Evolutionary conservation across 2,113 vertebrate species (phyloP), one percentile per base, ranked within the genome.

Genomic region (Microcebus jonahi): DNA sequence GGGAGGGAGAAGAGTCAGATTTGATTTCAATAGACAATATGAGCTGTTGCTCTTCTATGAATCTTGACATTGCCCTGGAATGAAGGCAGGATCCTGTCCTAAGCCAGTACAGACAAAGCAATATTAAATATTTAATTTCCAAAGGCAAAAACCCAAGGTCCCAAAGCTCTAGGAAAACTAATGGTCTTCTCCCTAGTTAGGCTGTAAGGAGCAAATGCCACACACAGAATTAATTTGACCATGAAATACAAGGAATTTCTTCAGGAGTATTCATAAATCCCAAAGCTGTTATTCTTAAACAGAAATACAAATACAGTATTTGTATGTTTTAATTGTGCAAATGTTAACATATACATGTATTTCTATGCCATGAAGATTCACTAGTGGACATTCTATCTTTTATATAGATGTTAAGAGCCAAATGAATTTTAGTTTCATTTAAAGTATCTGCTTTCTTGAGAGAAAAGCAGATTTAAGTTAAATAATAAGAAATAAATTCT

Each of bases 51-150:
- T 98, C 97, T 67, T 96, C 98, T 94, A 67, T 96, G 96, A 97
- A 95, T 98, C 97, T 92, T 98, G 98, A 97, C 95, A 88, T 70
- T 85, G 97, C 42, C 97, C 71, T 93, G 95, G 97, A 98, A 98
- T 92, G 90, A 98, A 98, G 85, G 97, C 96, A 96, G 96, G 92
- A 97, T 95, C 90, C 67, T 98, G 94, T 97, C 94, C 95, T 97
- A 98, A 98, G 97, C 67, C 97, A 95, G 97, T 59, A 96, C 57
- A 97, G 96, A 98, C 97, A 98, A 97, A 97, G 96, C 90, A 98
- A 97, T 97, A 98, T 97, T 98, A 98, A 98, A 98, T 98, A 98
- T 98, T 98, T 98, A 97, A 98, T 98, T 98, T 98, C 92, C 65
- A 76, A 31, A 98, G 84, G 85, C 94, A 97, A 97, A 98, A 91